Conservation (phyloP, 1,140 invertebrate species). For the Maniola jurtina region DNA sequence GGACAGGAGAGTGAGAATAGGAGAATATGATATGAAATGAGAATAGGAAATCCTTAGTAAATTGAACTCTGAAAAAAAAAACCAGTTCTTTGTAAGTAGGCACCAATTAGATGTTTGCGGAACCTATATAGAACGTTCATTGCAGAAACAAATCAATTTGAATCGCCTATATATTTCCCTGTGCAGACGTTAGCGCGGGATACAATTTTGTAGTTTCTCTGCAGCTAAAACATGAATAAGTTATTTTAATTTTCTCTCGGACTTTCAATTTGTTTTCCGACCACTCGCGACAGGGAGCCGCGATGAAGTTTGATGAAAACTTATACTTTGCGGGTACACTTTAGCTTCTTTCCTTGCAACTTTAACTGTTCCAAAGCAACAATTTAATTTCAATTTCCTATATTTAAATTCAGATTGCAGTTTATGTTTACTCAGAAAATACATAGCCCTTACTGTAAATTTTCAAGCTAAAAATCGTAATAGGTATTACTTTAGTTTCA, state of each 20-base stretch:
- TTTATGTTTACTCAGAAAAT: too few relatives aligned
- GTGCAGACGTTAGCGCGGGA: slow-evolving; percentile 1
- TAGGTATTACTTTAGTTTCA: too few relatives aligned
- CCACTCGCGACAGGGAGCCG: slow-evolving; percentile 10
- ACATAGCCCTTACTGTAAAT: too few relatives aligned
- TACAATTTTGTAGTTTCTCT: slow-evolving; percentile 13
- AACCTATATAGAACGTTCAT: too few relatives aligned
- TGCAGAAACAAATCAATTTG: too few relatives aligned
- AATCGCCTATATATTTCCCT: not conserved
- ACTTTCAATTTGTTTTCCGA: slow-evolving; percentile 14
- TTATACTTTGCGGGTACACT: slow-evolving; percentile 12
- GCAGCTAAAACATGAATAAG: slow-evolving; percentile 17
- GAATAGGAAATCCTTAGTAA: too few relatives aligned
- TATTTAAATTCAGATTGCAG: not conserved
- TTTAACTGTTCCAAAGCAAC: slow-evolving; percentile 10
- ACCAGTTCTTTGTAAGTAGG: too few relatives aligned
- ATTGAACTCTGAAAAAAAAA: too few relatives aligned
- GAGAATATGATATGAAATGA: too few relatives aligned
- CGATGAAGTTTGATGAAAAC: slow-evolving; percentile 17
- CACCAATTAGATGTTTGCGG: too few relatives aligned
- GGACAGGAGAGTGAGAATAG: too few relatives aligned
- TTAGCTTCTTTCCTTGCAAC: slow-evolving; percentile 14
- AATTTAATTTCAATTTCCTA: slow-evolving; percentile 14
- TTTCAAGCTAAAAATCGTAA: too few relatives aligned
- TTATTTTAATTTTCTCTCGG: slow-evolving; percentile 14